Evolutionary conservation across 1,140 invertebrate genomes (phyloP).

Genomic region (Drosophila tristis): DNA sequence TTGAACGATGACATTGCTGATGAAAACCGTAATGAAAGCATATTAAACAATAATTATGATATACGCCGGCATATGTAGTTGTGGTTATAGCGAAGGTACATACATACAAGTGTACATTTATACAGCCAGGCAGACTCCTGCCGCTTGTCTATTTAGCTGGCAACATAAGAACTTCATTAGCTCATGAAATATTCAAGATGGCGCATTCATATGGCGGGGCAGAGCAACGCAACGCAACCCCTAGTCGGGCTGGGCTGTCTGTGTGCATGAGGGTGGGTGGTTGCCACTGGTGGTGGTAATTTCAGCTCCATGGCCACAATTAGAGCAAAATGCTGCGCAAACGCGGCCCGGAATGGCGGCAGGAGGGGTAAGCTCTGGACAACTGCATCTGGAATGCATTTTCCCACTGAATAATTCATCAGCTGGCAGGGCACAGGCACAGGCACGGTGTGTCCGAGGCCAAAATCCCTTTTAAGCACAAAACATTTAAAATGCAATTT

Average conservation of each 20-base stretch:
- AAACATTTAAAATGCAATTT: constrained; percentile 78
- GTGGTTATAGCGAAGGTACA: constrained; percentile 40
- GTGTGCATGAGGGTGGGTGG: neutral
- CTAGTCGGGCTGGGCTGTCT: constrained; percentile 4
- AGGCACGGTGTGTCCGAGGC: constrained; percentile 4
- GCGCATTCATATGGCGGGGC: constrained; percentile 45
- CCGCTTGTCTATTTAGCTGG: constrained; percentile 37
- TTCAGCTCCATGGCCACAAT: constrained; percentile 56
- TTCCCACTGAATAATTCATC: constrained; percentile 61
- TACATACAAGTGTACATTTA: no score
- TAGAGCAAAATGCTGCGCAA: constrained; percentile 80
- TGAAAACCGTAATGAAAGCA: constrained; percentile 80
- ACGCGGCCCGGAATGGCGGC: constrained; percentile 18
- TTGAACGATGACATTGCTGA: constrained; percentile 80
- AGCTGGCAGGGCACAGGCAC: constrained; percentile 27
- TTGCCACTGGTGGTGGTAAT: constrained; percentile 28
- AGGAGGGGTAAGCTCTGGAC: neutral
- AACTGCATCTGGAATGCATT: constrained; percentile 53
- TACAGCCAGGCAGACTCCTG: constrained; percentile 22
- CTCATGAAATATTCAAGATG: constrained; percentile 83
- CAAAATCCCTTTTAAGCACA: constrained; percentile 71
- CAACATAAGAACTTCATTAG: constrained; percentile 79
- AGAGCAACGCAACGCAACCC: constrained; percentile 36
- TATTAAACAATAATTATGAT: constrained; percentile 68
- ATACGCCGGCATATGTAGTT: constrained; percentile 45